These are phyloP conservation scores for Heliconius melpomene DNA, from an alignment of 1,140 invertebrate species.

Conservation along the genomic window DNA sequence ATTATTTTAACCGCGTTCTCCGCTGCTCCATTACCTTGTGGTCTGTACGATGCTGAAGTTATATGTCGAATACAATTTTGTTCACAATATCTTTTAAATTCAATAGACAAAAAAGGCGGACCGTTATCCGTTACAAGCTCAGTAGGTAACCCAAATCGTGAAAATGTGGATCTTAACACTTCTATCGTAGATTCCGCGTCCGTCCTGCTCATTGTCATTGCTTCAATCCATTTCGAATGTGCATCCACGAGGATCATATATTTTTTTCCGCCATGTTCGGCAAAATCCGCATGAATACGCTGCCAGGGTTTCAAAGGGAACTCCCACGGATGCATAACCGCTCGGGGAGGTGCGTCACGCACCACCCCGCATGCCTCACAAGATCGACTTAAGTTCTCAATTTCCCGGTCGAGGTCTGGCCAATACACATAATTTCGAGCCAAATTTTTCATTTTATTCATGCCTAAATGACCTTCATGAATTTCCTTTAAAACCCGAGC, in stretches of 20 bases:
- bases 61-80: slow-evolving; percentile 54
- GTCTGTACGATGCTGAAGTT: slow-evolving; percentile 55
- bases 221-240: slow-evolving; percentile 51
- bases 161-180: slow-evolving; percentile 34
- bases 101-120: slow-evolving; percentile 45
- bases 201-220: slow-evolving; percentile 22
- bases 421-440: too few species aligned
- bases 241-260: slow-evolving; percentile 48
- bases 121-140: slow-evolving; percentile 60
- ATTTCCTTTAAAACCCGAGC: too few species aligned
- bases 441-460: too few species aligned
- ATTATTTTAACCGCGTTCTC: slow-evolving; percentile 67
- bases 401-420: too few species aligned
- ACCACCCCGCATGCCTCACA: too few species aligned
- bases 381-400: too few species aligned
- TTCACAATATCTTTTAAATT: slow-evolving; percentile 53
- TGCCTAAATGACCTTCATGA: too few species aligned
- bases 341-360: too few species aligned
- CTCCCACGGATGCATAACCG: slow-evolving; percentile 63
- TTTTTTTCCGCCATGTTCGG: slow-evolving; percentile 34
- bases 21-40: slow-evolving; percentile 61
- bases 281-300: slow-evolving; percentile 49
- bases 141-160: slow-evolving; percentile 54
- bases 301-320: slow-evolving; percentile 52
- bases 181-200: neutral